A percentile compares a stretch with the other conserved stretches of the same genome.
These are phyloP conservation scores for Drosophila melanogaster DNA, from an alignment of 1,140 invertebrate species.

Conservation along the genomic window Release_6_plus_ISO1_MT NT_037436.4:9921001-9921500, in stretches of 20 bases:
- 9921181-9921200: constrained; percentile 8
- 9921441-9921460: neutral
- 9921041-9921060: constrained; percentile 63
- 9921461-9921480: constrained; percentile 9
- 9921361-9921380: constrained; percentile 41
- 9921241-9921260: constrained; percentile 43
- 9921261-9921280: constrained; percentile 30
- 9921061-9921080: constrained; percentile 10
- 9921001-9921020: constrained; percentile 54
- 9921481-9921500: constrained; percentile 7
- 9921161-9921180: constrained; percentile 67
- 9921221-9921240: constrained; percentile 2
- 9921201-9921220: neutral
- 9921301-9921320: constrained; percentile 13
- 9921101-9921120: constrained; percentile 32
- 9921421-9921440: neutral
- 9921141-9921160: constrained; percentile 59
- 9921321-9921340: constrained; percentile 16
- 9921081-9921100: neutral
- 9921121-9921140: constrained; percentile 77
- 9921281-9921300: neutral
- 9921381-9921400: neutral
- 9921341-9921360: constrained; percentile 52
- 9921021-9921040: constrained; percentile 65
- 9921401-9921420: neutral